These are phyloP conservation scores for Diadophis punctatus DNA, from an alignment of 2,113 vertebrate genomes.

Conservation along the genomic window DNA sequence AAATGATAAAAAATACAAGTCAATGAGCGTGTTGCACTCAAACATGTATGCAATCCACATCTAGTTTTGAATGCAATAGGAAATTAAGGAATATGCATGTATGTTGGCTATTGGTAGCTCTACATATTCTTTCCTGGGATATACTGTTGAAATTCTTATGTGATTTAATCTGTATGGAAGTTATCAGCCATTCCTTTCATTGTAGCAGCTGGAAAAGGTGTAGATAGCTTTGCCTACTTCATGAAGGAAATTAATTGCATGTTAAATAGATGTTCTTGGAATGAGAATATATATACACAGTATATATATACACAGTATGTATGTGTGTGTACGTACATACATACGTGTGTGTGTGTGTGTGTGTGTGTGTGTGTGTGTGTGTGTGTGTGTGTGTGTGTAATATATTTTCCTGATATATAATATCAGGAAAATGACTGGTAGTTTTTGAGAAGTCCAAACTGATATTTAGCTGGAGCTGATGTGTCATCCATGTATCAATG, in stretches of 20 bases:
- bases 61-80: not conserved
- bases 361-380: too few relatives aligned
- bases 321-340: too few relatives aligned
- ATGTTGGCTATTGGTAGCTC: not conserved
- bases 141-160: not conserved
- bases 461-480: constrained; percentile 16
- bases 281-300: too few relatives aligned
- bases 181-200: not conserved
- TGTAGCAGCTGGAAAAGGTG: not conserved
- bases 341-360: too few relatives aligned
- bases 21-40: not conserved
- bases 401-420: too few relatives aligned
- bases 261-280: not conserved
- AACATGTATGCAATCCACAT: not conserved
- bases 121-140: not conserved
- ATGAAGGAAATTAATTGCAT: not conserved
- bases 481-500: too few relatives aligned
- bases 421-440: not conserved
- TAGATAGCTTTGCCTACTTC: not conserved
- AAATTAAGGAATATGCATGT: not conserved
- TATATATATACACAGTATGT: too few relatives aligned
- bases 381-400: too few relatives aligned
- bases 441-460: not conserved
- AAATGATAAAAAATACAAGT: not conserved
- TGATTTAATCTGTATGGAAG: not conserved